phyloP scores from a whole-genome alignment of 2,888 invertebrate species.

The Ptychoptera albimana region DNA sequence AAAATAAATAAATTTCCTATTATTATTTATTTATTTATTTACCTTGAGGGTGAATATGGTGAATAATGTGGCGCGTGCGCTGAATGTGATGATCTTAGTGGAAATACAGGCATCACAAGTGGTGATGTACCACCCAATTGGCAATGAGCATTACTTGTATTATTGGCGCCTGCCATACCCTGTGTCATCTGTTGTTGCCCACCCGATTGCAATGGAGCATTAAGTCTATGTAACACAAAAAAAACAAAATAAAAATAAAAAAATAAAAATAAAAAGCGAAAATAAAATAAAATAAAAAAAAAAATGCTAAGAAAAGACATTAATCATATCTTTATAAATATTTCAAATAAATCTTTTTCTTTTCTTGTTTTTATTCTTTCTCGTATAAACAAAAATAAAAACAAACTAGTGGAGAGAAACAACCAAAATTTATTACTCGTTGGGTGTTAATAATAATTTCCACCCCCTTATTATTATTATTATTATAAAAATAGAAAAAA shows the following conservation, averaged over 20 bases:
- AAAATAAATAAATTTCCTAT: too few relatives aligned
- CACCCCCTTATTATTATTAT: too few relatives aligned
- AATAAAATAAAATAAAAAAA: neutral
- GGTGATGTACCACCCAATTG: constrained; percentile 53
- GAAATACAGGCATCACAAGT: constrained; percentile 79
- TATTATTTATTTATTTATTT: constrained; percentile 6
- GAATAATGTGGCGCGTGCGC: constrained; percentile 64
- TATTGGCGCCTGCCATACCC: constrained; percentile 43
- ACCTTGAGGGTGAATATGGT: constrained; percentile 77
- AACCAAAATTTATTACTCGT: too few relatives aligned
- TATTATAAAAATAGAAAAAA: too few relatives aligned
- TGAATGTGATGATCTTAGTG: constrained; percentile 47
- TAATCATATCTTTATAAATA: neutral
- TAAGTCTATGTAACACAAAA: constrained; percentile 22
- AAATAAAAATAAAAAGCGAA: neutral
- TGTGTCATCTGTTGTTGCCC: constrained; percentile 31
- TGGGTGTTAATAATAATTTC: too few relatives aligned
- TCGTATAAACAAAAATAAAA: too few relatives aligned
- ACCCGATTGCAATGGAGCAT: constrained; percentile 21
- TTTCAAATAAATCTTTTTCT: too few relatives aligned
- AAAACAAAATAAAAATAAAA: constrained; percentile 6
- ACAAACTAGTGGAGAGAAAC: too few relatives aligned
- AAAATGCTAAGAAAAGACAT: neutral
- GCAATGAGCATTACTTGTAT: constrained; percentile 47
- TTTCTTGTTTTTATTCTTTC: too few relatives aligned